These are phyloP conservation scores for Hylia prasina DNA, from an alignment of 2,113 vertebrate species.

Conservation along the genomic window DNA sequence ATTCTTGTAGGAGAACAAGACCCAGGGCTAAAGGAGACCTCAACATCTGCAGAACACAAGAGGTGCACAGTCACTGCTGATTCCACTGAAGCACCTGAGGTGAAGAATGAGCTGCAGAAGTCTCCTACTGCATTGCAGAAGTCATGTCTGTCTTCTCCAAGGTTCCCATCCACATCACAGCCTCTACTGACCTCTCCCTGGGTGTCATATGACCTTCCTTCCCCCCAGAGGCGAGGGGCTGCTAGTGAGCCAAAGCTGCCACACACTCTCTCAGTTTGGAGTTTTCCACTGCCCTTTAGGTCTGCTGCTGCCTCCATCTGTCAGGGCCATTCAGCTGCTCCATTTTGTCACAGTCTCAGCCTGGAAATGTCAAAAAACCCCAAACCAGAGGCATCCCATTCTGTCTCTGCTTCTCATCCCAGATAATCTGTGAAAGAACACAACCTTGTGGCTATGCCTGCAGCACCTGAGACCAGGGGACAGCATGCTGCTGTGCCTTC, in stretches of 20 bases:
- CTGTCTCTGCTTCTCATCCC: background rate
- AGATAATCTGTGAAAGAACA: background rate
- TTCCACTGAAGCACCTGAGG: background rate
- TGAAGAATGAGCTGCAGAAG: background rate
- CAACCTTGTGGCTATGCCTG: background rate
- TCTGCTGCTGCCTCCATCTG: background rate
- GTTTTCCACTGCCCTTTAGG: background rate
- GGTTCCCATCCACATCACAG: background rate
- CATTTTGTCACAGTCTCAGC: background rate
- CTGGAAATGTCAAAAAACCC: background rate
- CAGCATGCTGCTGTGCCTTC: background rate
- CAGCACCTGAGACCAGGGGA: background rate
- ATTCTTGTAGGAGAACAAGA: background rate
- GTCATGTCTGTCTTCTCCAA: background rate
- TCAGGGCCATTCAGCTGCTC: background rate
- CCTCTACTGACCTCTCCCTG: background rate
- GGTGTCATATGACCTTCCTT: background rate
- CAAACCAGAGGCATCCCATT: background rate
- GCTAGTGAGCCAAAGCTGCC: background rate
- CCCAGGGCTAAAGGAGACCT: background rate
- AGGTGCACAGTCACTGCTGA: background rate
- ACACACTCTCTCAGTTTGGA: background rate
- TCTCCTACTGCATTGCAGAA: background rate
- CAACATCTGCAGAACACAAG: background rate
- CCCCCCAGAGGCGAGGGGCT: rapidly evolving